Evolutionary conservation across 2,797 vertebrate genomes (phyloP).

Genomic region (Enteromius mattozi): DNA sequence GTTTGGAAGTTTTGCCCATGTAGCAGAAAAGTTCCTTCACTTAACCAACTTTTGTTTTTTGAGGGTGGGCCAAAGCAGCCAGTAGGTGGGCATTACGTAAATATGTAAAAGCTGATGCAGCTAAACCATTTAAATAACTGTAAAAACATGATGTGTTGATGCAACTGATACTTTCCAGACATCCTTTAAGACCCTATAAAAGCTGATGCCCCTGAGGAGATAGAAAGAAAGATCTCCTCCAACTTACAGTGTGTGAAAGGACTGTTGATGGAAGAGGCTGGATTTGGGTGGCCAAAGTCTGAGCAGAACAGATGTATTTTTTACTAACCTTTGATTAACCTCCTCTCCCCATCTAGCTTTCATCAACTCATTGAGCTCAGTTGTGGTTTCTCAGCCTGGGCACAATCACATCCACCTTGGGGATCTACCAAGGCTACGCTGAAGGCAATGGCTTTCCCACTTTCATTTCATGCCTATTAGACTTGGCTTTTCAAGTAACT

Average conservation of each 20-base stretch:
- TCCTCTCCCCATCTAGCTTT: constrained; percentile 32
- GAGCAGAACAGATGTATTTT: constrained; percentile 32
- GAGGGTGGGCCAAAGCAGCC: background rate
- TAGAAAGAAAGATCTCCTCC: background rate
- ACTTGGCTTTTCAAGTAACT: constrained; percentile 68
- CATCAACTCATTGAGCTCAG: constrained; percentile 58
- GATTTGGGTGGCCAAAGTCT: background rate
- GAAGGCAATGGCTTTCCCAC: constrained; percentile 55
- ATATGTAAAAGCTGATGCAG: background rate
- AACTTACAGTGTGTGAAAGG: background rate
- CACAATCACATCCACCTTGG: constrained; percentile 68
- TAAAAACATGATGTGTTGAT: background rate
- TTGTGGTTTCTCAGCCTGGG: constrained; percentile 60
- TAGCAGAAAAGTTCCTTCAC: background rate
- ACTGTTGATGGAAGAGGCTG: background rate
- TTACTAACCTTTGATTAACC: constrained; percentile 56
- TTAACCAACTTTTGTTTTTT: background rate
- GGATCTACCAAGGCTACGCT: constrained; percentile 69
- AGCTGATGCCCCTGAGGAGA: background rate
- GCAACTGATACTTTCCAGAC: background rate
- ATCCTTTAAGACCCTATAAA: background rate
- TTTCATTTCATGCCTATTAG: constrained; percentile 79
- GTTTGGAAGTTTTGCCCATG: background rate
- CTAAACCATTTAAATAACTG: background rate
- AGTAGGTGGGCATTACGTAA: background rate